Evolutionary conservation across 2,888 invertebrate genomes (phyloP), one percentile per base, ranked within the genome.

Genomic region (Oligia latruncula): DNA sequence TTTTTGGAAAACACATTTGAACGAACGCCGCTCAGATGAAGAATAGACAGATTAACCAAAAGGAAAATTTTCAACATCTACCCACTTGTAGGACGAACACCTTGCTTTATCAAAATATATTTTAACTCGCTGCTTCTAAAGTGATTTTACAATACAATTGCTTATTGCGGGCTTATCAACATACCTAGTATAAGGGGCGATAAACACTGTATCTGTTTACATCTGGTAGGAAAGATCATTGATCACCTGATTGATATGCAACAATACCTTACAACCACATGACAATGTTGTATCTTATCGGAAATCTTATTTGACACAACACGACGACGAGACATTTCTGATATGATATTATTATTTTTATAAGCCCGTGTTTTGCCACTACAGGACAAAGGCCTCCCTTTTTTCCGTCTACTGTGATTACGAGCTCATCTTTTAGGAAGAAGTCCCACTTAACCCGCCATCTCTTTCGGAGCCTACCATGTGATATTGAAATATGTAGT

Each of bases 161-260:
- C 35, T 64, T 40, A 88, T 87, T 83, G 86, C 62, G 29, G 60
- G 79, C 87, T 90, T 90, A 91, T 91, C 91, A 85, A 80, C 71
- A 68, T 77, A 87, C 81, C 84, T 76, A 88, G 83, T 88, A 84
- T 87, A 90, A 87, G 84, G 82, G 67, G 73, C 81, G 90, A 91
- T 90, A 92, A 90, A 87, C 77, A 73, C 78, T 87, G 73, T 87
- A 90, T 90, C 90, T 90, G 86, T 91, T 90, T 90, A 88, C 88
- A 88, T 88, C 88, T 83, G 81, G 73, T 83, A 85, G 82, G 81
- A 86, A 88, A 92, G 90, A 91, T 88, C 91, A 86, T 46, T 87
- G 92, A 91, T 94, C 95, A 95, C 93, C 93, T 94, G 94, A 94
- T 92, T 90, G 85, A 81, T 91, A 86, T 90, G 89, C 89, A 92